Conservation (phyloP, 2,888 invertebrate genomes). For the Bhutanitis thaidina region DNA sequence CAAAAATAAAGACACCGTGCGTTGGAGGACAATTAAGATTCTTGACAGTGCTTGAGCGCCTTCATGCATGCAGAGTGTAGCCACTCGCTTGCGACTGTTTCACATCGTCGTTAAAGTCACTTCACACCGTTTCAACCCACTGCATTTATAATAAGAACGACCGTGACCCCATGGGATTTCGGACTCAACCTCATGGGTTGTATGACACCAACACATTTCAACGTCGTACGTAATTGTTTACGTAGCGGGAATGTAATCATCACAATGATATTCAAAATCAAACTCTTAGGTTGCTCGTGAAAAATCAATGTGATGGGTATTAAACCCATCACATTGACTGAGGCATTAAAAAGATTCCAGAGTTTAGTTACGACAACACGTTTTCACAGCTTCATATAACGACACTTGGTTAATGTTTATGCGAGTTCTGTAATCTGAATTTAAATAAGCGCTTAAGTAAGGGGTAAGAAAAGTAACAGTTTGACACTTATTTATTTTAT, state of each 20-base stretch:
- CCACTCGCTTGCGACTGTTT: constrained; percentile 21
- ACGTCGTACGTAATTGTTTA: too few species aligned
- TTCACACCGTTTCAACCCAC: neutral
- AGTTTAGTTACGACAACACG: constrained; percentile 54
- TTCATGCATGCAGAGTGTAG: constrained; percentile 52
- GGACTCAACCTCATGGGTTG: constrained; percentile 40
- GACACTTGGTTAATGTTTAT: constrained; percentile 55
- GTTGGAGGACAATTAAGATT: constrained; percentile 71
- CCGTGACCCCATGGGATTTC: constrained; percentile 38
- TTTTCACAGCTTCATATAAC: constrained; percentile 50
- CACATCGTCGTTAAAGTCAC: neutral
- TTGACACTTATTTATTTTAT: too few species aligned
- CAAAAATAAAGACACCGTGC: constrained; percentile 61
- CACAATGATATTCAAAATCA: neutral
- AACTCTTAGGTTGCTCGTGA: neutral
- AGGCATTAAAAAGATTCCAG: constrained; percentile 19
- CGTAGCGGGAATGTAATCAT: too few species aligned
- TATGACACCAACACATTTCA: constrained; percentile 30
- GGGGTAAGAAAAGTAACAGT: neutral
- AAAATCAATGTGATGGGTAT: constrained; percentile 35
- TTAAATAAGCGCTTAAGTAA: constrained; percentile 33
- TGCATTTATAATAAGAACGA: neutral
- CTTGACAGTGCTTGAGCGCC: constrained; percentile 50
- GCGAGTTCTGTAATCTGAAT: constrained; percentile 40
- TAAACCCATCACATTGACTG: too few species aligned